Conservation (phyloP, 2,113 vertebrate genomes). For the Sinocyclocheilus maitianheensis region DNA sequence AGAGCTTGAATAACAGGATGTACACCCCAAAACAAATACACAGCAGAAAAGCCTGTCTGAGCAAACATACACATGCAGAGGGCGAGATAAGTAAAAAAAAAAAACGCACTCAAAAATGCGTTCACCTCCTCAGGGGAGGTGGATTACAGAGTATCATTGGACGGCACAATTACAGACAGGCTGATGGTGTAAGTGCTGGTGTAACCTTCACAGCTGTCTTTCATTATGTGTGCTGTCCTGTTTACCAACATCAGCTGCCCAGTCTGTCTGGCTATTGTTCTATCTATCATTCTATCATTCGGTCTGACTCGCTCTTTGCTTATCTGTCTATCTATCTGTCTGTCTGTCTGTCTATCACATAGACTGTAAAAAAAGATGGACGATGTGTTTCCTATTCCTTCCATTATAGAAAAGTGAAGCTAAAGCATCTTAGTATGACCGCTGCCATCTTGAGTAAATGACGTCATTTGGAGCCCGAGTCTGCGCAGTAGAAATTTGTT, state of each 20-base stretch:
- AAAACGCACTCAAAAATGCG: background rate
- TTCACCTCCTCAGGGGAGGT: background rate
- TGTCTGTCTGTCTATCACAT: too few relatives aligned
- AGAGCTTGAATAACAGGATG: slow-evolving; percentile 40
- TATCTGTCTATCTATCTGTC: background rate
- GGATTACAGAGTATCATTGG: slow-evolving; percentile 38
- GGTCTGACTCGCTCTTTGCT: background rate
- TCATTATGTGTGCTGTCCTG: slow-evolving; percentile 23
- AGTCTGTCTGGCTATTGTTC: background rate
- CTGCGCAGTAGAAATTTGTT: too few relatives aligned
- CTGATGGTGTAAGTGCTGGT: slow-evolving; percentile 13
- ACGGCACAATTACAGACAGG: background rate
- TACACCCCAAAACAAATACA: slow-evolving; percentile 26
- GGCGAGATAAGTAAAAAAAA: slow-evolving; percentile 34
- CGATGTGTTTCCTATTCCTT: too few relatives aligned
- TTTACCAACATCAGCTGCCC: slow-evolving; percentile 25
- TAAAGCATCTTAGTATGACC: too few relatives aligned
- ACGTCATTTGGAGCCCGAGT: too few relatives aligned
- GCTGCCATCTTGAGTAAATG: too few relatives aligned
- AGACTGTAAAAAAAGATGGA: too few relatives aligned
- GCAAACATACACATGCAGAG: slow-evolving; percentile 1
- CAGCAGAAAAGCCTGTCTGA: slow-evolving; percentile 4
- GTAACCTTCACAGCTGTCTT: slow-evolving; percentile 12
- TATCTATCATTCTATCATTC: background rate
- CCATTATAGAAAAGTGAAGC: too few relatives aligned